Percentiles rank a stretch among this genome's conserved stretches.
Evolutionary conservation across 2,797 vertebrate genomes (phyloP).

Genomic region (Acanthurus leucopareius): DNA sequence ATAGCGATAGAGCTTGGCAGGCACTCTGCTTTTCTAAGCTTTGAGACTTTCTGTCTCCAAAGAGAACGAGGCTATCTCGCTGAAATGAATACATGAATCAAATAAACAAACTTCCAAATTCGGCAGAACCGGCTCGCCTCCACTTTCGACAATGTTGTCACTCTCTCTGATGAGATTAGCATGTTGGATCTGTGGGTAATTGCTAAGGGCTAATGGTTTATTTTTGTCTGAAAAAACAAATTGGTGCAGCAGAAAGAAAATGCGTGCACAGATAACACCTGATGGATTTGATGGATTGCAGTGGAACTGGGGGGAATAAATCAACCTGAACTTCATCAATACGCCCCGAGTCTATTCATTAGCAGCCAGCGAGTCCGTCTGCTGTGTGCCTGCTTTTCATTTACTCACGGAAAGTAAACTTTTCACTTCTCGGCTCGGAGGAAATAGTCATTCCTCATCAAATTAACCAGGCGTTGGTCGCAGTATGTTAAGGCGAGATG

Average conservation of each 20-base stretch:
- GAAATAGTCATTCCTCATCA: conserved; percentile 67
- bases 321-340: conserved; percentile 50
- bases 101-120: conserved; percentile 70
- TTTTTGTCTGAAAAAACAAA: conserved; percentile 54
- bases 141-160: conserved; percentile 39
- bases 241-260: conserved; percentile 28
- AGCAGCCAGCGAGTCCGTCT: conserved; percentile 24
- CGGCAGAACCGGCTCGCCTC: conserved; percentile 9
- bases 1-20: conserved; percentile 61
- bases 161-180: conserved; percentile 54
- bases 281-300: conserved; percentile 62
- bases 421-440: conserved; percentile 51
- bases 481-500: conserved; percentile 17
- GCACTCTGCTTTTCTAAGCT: conserved; percentile 62
- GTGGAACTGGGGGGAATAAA: conserved; percentile 36
- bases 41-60: conserved; percentile 71
- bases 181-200: conserved; percentile 49
- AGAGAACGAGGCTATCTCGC: conserved; percentile 54
- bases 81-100: conserved; percentile 63
- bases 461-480: conserved; percentile 42
- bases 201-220: conserved; percentile 50
- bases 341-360: conserved; percentile 52
- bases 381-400: conserved; percentile 56
- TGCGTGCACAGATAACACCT: conserved; percentile 42
- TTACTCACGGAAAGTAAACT: conserved; percentile 47